These are phyloP conservation scores for Microtus oregoni DNA, from an alignment of 2,113 vertebrate species.

Conservation along the genomic window DNA sequence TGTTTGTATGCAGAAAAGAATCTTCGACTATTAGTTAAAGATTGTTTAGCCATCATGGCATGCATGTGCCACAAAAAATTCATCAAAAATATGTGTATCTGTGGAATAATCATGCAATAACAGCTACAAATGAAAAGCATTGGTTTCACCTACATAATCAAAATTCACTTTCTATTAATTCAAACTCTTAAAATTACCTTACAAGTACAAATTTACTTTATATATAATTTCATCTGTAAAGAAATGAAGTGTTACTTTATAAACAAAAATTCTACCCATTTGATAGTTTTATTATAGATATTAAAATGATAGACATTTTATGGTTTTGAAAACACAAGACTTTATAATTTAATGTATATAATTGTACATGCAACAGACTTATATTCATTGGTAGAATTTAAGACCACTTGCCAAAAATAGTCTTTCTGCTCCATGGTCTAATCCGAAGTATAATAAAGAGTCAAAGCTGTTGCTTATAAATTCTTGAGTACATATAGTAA, in stretches of 20 bases:
- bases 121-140: neutral
- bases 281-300: constrained; percentile 48
- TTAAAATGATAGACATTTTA: constrained; percentile 37
- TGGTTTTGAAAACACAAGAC: constrained; percentile 36
- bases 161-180: neutral
- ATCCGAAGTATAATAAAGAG: neutral
- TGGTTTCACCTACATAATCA: neutral
- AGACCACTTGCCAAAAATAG: neutral
- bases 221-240: neutral
- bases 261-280: neutral
- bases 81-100: neutral
- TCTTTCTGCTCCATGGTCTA: neutral
- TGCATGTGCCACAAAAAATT: neutral
- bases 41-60: neutral
- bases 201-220: neutral
- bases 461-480: neutral
- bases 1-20: neutral
- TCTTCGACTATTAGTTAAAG: neutral
- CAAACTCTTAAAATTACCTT: neutral
- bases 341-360: neutral
- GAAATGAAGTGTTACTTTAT: constrained; percentile 9
- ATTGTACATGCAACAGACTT: neutral
- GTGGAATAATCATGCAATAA: neutral
- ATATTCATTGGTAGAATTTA: neutral
- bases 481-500: neutral